Base-by-base conservation (phyloP, 2,113 vertebrate species). In the Perognathus longimembris region DNA sequence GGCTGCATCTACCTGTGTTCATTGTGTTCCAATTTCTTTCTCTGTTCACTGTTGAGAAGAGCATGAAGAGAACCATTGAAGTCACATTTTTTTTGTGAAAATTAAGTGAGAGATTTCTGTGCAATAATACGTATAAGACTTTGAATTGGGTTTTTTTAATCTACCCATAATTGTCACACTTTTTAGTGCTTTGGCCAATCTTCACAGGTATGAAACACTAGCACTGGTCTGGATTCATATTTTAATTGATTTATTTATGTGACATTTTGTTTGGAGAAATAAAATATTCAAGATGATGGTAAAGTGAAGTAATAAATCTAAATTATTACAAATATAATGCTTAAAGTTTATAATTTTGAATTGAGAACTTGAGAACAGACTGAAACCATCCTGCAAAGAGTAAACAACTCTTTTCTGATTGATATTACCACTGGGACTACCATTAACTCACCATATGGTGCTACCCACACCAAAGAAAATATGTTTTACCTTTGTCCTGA, bases 231-330 rank as follows among this genome's bases (percentile, higher is more conserved):
- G 45, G 45, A 45, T 11, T 45, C n/a, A 45, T 45, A 1, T 73
- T 91, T 87, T 66, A 75, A 75, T 15, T 74, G 32, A 83, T 76
- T 82, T 90, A 9, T 92, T 86, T 18, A 34, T 84, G 57, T 79
- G 3, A 8, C 54, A 45, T 32, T 73, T 15, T n/a, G n/a, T n/a
- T n/a, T n/a, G n/a, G n/a, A n/a, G n/a, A 2, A 45, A 45, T 12
- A 45, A 45, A 45, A 45, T 89, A 21, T 63, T 89, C 45, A 36
- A 77, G 4, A 11, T 7, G 69, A 40, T 83, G 30, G 42, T 45
- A 88, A 76, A 73, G 15, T 78, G 24, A 86, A 66, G 61, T 15
- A 66, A 77, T 5, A 75, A 64, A 40, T 7, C 15, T 57, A 71
- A 85, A 8, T 59, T 34, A 76, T 69, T 42, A 87, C 36, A 67